Base-by-base conservation (phyloP, 2,797 vertebrate genomes). In the Enteromius mattozi region DNA sequence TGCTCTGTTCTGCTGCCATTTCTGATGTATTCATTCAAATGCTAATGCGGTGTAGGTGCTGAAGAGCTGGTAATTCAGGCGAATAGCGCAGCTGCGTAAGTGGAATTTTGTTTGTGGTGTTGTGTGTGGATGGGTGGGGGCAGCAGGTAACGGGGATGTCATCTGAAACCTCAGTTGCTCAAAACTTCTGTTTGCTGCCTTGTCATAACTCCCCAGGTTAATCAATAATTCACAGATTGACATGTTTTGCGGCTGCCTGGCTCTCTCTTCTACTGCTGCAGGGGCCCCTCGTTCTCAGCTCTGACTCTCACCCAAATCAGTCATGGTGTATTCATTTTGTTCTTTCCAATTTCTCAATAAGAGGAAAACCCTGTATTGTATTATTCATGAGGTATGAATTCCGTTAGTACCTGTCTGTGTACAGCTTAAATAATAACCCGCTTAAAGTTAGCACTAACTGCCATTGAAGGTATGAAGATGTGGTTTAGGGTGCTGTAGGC, bases 211-310 rank as follows among this genome's bases (percentile, higher is more conserved):
- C 82, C 56, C 81, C 27, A 13, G 84, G 70, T 49, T 82, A 79
- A 89, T 87, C 82, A 88, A 88, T 88, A 89, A 86, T 87, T 85
- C 56, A 88, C 81, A 81, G 69, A 76, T 80, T 74, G 83, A 74
- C 78, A 45, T 81, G 78, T 82, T 68, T 30, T 51, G 45, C 56
- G 79, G 80, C 86, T 86, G 35, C 13, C 82, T 79, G 80, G 40
- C 35, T 69, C 66, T 54, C 61, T 30, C 27, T 35, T 76, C 61
- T 51, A 75, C 27, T 65, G 66, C 75, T 56, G 63, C 45, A 78
- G 80, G 76, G 86, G 40, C 61, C 81, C 56, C 45, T 76, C 10
- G 7, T 54, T 82, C 54, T 66, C 69, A 51, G 37, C 51, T 68
- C 45, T 3, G 72, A 72, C 54, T 47, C 49, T 66, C 65, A 21